Evolutionary conservation across 2,888 invertebrate species (phyloP), one percentile per base, ranked within the genome.

Genomic region (Leucophora obtusa): DNA sequence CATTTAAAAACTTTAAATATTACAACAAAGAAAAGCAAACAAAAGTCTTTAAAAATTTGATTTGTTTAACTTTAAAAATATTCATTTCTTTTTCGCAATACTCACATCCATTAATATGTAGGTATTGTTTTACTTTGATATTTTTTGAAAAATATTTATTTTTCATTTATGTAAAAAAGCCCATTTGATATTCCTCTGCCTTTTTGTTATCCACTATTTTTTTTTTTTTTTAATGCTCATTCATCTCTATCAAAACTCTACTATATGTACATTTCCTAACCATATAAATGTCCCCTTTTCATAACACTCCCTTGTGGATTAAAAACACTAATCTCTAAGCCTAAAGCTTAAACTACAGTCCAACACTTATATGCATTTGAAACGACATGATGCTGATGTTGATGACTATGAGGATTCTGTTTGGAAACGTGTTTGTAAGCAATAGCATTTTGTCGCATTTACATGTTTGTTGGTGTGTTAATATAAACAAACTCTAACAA

Each of bases 381-480:
- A 33, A 35, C n/a, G 17, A 4, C 14, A 17, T 63, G 9, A 10
- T 21, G 53, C 15, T 54, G 18, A 14, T 24, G 70, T 14, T 60
- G 24, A 8, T 59, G 51, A 14, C 35, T 11, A 11, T 17, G 17
- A 50, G 14, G 38, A 14, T 65, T 38, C 24, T 54, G n/a, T 35
- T 17, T 33, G 50, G 33, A 58, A 66, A 66, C 60, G 81, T 81
- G 77, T 81, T 77, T 77, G 69, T 81, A 81, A 81, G 76, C 73
- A 77, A 77, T 70, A 77, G 81, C 63, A 81, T 81, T 81, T 81
- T 77, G 81, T 81, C 81, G 76, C 81, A 81, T 81, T 81, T 81
- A 69, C 72, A 35, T 74, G 53, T 77, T 77, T 71, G 77, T 66
- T 71, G 69, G 79, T 69, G 69, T 79, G 53, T 69, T 71, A 50